These are phyloP conservation scores for Centrocercus urophasianus DNA, from an alignment of 2,113 vertebrate species.

Conservation along the genomic window DNA sequence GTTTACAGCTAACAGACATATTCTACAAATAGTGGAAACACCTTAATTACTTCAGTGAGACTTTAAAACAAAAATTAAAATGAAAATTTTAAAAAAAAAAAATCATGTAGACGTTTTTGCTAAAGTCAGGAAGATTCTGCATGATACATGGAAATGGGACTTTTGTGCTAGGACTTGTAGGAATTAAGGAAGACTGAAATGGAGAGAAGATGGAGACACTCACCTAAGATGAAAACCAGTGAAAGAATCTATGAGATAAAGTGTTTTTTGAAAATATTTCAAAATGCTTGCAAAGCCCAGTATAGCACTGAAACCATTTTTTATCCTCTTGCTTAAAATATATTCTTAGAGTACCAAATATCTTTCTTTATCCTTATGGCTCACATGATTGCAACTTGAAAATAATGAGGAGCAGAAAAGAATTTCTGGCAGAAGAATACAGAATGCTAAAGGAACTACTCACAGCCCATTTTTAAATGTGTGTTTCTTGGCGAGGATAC, in stretches of 20 bases:
- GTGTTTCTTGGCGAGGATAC: background rate
- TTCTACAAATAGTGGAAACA: background rate
- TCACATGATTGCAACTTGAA: background rate
- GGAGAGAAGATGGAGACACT: background rate
- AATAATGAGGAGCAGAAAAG: background rate
- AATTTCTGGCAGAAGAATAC: background rate
- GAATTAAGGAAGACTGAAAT: background rate
- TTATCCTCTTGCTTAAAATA: background rate
- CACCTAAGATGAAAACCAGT: background rate
- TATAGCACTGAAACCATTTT: background rate
- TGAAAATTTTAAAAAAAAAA: background rate
- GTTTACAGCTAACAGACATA: background rate
- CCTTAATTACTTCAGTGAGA: background rate
- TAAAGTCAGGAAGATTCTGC: background rate
- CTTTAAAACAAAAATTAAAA: background rate
- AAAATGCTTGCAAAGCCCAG: background rate
- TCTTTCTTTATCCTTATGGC: background rate
- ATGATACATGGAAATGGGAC: background rate
- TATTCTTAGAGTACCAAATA: background rate
- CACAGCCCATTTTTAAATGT: background rate
- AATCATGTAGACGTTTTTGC: background rate
- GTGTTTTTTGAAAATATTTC: background rate
- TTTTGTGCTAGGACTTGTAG: background rate
- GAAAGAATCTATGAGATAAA: constrained; percentile 4
- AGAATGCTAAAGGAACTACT: background rate